Evolutionary conservation across 2,888 invertebrate species (phyloP), one percentile per base, ranked within the genome.

Genomic region (Drosophila nigritarsus): DNA sequence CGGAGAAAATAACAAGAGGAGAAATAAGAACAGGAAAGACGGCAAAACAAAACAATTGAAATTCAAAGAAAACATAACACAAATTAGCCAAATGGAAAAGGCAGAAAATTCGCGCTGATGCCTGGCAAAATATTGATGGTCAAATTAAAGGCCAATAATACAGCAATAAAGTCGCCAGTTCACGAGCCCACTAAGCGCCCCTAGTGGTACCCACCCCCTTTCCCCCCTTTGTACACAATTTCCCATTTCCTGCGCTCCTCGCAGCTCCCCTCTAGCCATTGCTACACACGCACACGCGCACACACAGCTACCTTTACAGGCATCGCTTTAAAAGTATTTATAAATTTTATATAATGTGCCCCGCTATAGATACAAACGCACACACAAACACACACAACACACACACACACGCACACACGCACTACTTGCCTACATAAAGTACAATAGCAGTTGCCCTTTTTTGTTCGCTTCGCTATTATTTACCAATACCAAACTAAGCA

Each of bases 131-230:
- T 79, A 73, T 82, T 85, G 79, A 83, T 79, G 86, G 83, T 78
- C 77, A 87, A 87, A 87, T 86, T 85, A 87, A 85, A 85, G 85
- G 88, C 76, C 86, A 83, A 87, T 87, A 85, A 83, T 81, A 87
- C 73, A 87, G 81, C 83, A 78, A 87, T 87, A 85, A 87, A 85
- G 75, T 80, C 78, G 83, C 69, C 65, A 71, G 56, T 62, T 58
- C 58, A 58, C 77, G 70, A 70, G 69, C 60, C 66, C 53, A 53
- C 64, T 65, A 68, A 60, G 59, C 51, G 61, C 49, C 68, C 69
- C 77, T 54, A 64, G 49, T 54, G 49, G 49, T 36, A 62, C 49
- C 51, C 70, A 72, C 64, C 58, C 11, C 55, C 24, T 36, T 6
- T 53, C 34, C 38, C 50, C 7, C 7, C 20, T 20, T 45, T 13